These are phyloP conservation scores for Amphilophus citrinellus DNA, from an alignment of 2,113 vertebrate species.

Conservation along the genomic window DNA sequence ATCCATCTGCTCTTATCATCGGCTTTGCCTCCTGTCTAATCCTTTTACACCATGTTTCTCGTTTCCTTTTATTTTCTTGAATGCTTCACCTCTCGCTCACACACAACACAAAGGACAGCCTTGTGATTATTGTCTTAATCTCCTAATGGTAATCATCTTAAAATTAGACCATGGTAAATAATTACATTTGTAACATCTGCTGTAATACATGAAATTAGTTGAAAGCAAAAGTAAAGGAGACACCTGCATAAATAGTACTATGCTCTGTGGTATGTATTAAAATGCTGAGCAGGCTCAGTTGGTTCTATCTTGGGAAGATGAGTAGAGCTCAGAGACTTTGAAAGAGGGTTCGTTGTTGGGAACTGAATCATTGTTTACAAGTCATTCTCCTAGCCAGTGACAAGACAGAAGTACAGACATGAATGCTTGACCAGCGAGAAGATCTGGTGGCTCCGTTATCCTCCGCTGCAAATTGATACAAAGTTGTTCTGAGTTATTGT, in stretches of 20 bases:
- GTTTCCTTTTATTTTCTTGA: not conserved
- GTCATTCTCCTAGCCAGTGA: not conserved
- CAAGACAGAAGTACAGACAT: not conserved
- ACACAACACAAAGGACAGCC: conserved; percentile 11
- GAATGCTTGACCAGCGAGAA: not conserved
- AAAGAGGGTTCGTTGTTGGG: not conserved
- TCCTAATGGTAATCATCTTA: not conserved
- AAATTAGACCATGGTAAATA: conserved; percentile 7
- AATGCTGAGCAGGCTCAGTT: not conserved
- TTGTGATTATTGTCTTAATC: conserved; percentile 11
- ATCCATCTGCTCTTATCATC: conserved; percentile 37
- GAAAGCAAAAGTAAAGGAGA: conserved; percentile 1
- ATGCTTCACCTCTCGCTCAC: not conserved
- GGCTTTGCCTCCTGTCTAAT: conserved; percentile 7
- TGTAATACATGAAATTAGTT: not conserved
- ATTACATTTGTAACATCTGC: not conserved
- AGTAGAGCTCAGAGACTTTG: not conserved
- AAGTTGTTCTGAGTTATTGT: not conserved
- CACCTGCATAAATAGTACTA: not conserved
- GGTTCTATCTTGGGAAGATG: not conserved
- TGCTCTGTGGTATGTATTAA: conserved; percentile 4
- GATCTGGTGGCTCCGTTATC: not conserved
- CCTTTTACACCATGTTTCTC: conserved; percentile 1
- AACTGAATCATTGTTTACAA: not conserved
- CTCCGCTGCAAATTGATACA: not conserved